Evolutionary conservation across 2,888 invertebrate species (phyloP).

Genomic region (Unio delphinus): DNA sequence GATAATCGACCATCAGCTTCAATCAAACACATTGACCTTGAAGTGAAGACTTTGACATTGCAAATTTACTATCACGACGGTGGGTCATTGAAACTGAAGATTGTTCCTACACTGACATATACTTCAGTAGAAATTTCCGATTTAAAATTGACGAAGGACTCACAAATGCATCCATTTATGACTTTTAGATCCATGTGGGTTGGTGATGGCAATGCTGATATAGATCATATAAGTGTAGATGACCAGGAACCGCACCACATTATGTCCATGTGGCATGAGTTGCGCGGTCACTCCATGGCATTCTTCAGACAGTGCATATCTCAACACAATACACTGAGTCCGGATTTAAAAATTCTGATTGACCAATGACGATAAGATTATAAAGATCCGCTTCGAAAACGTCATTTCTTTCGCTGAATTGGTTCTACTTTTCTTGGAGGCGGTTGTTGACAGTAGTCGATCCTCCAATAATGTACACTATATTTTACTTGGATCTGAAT

Average conservation of each 20-base stretch:
- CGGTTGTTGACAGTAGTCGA: too few species aligned
- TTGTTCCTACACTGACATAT: constrained; percentile 9
- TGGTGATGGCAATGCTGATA: constrained; percentile 33
- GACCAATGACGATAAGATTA: too few species aligned
- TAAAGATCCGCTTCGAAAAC: too few species aligned
- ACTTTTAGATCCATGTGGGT: constrained; percentile 35
- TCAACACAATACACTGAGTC: constrained; percentile 14
- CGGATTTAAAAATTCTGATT: too few species aligned
- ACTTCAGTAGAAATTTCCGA: constrained; percentile 15
- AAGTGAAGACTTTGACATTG: constrained; percentile 9
- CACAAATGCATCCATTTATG: constrained; percentile 16
- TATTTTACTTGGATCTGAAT: too few species aligned
- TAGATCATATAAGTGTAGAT: constrained; percentile 34
- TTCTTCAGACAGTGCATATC: constrained; percentile 32
- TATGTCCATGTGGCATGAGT: constrained; percentile 9
- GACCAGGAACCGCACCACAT: constrained; percentile 10
- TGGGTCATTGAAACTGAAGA: constrained; percentile 15
- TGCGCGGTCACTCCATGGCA: constrained; percentile 24
- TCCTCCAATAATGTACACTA: too few species aligned
- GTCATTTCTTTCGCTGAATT: too few species aligned
- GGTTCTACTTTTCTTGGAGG: too few species aligned
- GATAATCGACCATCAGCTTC: constrained; percentile 23
- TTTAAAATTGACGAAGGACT: constrained; percentile 9
- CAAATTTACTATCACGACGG: constrained; percentile 21
- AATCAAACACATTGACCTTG: constrained; percentile 20